Conservation (phyloP, 2,888 invertebrate genomes). For the Vesta saturnalis region DNA sequence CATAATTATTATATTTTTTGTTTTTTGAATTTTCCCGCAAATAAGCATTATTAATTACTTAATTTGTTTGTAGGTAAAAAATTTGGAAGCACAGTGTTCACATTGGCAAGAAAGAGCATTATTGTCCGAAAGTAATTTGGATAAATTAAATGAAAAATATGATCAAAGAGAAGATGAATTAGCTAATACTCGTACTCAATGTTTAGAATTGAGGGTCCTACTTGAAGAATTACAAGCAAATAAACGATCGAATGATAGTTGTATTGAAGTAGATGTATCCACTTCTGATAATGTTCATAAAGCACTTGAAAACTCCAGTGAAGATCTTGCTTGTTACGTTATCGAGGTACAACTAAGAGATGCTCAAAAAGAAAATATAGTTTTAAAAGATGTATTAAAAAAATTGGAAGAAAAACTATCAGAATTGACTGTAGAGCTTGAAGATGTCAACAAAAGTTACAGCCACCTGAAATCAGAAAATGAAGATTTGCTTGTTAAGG, state of each 20-base stretch:
- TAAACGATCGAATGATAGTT: conserved; percentile 46
- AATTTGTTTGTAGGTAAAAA: conserved; percentile 56
- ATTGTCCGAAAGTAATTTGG: conserved; percentile 51
- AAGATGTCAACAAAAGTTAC: conserved; percentile 14
- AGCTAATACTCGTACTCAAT: conserved; percentile 49
- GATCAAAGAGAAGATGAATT: conserved; percentile 52
- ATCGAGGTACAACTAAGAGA: conserved; percentile 61
- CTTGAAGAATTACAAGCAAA: conserved; percentile 60
- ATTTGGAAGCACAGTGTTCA: conserved; percentile 55
- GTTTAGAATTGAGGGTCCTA: conserved; percentile 59
- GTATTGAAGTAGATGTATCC: conserved; percentile 42
- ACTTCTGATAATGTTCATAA: conserved; percentile 21
- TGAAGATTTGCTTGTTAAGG: conserved; percentile 28
- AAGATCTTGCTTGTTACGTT: conserved; percentile 59
- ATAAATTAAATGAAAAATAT: conserved; percentile 48
- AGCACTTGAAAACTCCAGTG: conserved; percentile 36
- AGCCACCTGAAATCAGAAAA: conserved; percentile 27
- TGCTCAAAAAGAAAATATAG: conserved; percentile 51
- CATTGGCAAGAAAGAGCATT: conserved; percentile 54
- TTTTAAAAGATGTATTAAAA: conserved; percentile 43
- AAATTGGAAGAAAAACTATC: conserved; percentile 29
- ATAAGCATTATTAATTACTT: neutral
- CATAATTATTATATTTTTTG: too few relatives aligned
- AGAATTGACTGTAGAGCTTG: conserved; percentile 27
- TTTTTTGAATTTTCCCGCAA: too few relatives aligned